Evolutionary conservation across 2,113 vertebrate species (phyloP).

Genomic region (Columba livia): DNA sequence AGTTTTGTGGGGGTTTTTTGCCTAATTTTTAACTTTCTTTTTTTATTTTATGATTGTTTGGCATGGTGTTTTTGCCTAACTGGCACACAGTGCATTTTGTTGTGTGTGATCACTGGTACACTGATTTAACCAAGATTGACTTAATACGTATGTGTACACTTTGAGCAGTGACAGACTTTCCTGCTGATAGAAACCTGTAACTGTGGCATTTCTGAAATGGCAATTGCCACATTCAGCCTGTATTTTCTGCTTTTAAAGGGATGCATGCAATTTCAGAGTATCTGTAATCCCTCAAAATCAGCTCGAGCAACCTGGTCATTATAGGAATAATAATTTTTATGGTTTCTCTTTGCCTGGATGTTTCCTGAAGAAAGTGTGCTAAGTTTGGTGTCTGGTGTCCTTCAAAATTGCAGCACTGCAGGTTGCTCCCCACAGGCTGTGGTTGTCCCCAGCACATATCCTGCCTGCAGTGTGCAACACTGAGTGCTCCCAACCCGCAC

Average conservation of each 20-base stretch:
- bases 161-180: neutral
- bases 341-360: neutral
- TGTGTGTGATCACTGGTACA: neutral
- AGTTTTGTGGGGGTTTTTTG: neutral
- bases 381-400: neutral
- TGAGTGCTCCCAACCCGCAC: accelerated
- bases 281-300: neutral
- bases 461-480: neutral
- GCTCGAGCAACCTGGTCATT: neutral
- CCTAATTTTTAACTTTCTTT: neutral
- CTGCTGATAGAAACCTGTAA: neutral
- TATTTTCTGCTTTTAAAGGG: neutral
- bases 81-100: neutral
- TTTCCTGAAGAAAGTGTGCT: neutral
- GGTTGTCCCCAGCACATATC: neutral
- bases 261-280: neutral
- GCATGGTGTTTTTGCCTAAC: neutral
- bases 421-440: neutral
- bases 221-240: neutral
- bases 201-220: neutral
- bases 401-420: neutral
- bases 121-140: neutral
- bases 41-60: neutral
- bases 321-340: neutral
- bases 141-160: neutral